Percentiles rank a stretch among this genome's conserved stretches.
Conservation (phyloP, 2,888 invertebrate genomes). For the Dascillus cervinus region DNA sequence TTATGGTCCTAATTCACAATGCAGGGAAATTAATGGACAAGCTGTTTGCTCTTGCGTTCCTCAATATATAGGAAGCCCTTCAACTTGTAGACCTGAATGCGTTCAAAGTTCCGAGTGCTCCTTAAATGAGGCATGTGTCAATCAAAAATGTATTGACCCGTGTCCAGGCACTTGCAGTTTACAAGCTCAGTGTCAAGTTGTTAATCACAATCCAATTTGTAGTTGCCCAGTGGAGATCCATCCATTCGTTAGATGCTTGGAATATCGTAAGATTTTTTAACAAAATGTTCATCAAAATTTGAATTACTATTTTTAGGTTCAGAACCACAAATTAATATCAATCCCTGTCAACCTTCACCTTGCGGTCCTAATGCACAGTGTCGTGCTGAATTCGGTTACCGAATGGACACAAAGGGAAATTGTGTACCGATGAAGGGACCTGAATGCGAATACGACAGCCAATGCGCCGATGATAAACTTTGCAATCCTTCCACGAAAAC, state of each 20-base stretch:
- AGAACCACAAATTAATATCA: slow-evolving; percentile 32
- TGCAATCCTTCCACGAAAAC: slow-evolving; percentile 74
- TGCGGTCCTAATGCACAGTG: slow-evolving; percentile 46
- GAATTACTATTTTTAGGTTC: not conserved
- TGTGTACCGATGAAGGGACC: too few species aligned
- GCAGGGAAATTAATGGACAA: slow-evolving; percentile 50
- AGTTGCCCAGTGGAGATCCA: slow-evolving; percentile 63
- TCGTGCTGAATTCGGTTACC: slow-evolving; percentile 50
- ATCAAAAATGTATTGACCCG: slow-evolving; percentile 49
- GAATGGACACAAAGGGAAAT: too few species aligned
- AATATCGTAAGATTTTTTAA: slow-evolving; percentile 42
- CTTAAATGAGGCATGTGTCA: slow-evolving; percentile 43
- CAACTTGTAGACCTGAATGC: slow-evolving; percentile 49
- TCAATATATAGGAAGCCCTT: slow-evolving; percentile 47
- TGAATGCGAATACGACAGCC: slow-evolving; percentile 70
- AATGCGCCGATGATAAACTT: slow-evolving; percentile 70
- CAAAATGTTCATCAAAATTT: too few species aligned
- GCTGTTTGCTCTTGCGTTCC: slow-evolving; percentile 49
- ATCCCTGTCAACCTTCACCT: slow-evolving; percentile 44
- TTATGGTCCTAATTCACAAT: slow-evolving; percentile 48
- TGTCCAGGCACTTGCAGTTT: slow-evolving; percentile 49
- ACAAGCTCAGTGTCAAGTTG: slow-evolving; percentile 58
- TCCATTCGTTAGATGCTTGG: slow-evolving; percentile 64
- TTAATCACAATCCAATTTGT: slow-evolving; percentile 82
- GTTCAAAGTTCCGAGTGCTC: slow-evolving; percentile 45